A percentile compares a stretch with the other conserved stretches of the same genome.
These are phyloP conservation scores for Apis florea DNA, from an alignment of 1,140 invertebrate species.

Conservation along the genomic window DNA sequence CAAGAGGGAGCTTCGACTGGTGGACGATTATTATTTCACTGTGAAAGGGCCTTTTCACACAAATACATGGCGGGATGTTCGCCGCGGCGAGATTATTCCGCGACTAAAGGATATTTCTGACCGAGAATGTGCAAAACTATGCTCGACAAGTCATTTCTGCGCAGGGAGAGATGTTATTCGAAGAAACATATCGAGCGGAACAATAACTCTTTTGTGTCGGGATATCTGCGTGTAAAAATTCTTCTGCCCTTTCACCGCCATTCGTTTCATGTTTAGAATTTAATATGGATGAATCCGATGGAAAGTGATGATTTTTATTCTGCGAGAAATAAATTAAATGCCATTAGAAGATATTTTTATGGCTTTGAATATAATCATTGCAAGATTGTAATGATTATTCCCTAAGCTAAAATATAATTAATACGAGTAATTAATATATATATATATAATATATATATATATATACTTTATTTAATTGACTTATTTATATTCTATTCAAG, in stretches of 20 bases:
- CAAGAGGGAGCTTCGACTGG: background rate
- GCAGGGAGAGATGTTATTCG: conserved; percentile 1
- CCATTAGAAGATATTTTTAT: no score
- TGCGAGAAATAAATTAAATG: no score
- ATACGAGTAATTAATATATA: no score
- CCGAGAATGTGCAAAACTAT: conserved; percentile 22
- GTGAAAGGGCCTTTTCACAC: conserved; percentile 12
- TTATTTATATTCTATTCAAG: no score
- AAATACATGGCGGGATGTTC: background rate
- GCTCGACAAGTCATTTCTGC: conserved; percentile 2
- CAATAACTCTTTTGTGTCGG: conserved; percentile 24
- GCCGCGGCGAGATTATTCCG: conserved; percentile 16
- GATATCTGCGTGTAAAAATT: background rate
- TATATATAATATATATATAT: no score
- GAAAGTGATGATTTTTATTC: background rate
- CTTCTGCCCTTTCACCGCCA: background rate
- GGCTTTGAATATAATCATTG: no score
- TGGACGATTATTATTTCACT: conserved; percentile 30
- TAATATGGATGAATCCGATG: background rate
- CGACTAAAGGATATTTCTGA: conserved; percentile 18
- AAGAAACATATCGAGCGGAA: background rate
- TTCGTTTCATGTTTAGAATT: no score
- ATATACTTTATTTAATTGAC: no score
- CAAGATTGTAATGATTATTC: no score
- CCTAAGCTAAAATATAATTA: no score